phyloP scores from a whole-genome alignment of 2,797 vertebrate genomes.

The Coendou prehensilis region DNA sequence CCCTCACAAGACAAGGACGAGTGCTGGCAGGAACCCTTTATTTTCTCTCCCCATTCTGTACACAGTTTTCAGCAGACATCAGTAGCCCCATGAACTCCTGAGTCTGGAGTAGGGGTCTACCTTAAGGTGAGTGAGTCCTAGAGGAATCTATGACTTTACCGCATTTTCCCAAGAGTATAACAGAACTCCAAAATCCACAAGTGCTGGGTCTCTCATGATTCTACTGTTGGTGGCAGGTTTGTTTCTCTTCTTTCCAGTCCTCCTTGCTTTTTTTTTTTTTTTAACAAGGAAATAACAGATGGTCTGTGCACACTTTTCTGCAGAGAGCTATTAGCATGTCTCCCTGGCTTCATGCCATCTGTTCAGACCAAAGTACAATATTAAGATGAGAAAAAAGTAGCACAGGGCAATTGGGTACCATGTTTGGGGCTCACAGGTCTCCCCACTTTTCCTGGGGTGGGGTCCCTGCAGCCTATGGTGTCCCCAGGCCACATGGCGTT shows the following conservation, averaged over 20 bases:
- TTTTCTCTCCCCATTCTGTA: not conserved
- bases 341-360: constrained; percentile 81
- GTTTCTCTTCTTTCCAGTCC: not conserved
- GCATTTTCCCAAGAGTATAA: constrained; percentile 3
- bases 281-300: constrained; percentile 73
- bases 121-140: not conserved
- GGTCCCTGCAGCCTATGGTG: not conserved
- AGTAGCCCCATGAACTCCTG: not conserved
- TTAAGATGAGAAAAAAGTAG: constrained; percentile 61
- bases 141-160: not conserved
- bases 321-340: constrained; percentile 79
- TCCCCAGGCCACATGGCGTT: not conserved
- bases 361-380: constrained; percentile 78
- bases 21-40: not conserved
- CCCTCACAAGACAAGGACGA: not conserved
- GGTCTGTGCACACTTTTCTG: constrained; percentile 78
- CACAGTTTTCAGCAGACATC: not conserved
- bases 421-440: constrained; percentile 52
- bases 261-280: not conserved
- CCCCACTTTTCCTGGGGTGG: not conserved
- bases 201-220: not conserved
- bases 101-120: not conserved
- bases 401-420: constrained; percentile 57
- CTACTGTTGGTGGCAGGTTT: not conserved
- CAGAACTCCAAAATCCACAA: not conserved